Base-by-base conservation (phyloP, 2,113 vertebrate genomes). In the Mohoua ochrocephala region DNA sequence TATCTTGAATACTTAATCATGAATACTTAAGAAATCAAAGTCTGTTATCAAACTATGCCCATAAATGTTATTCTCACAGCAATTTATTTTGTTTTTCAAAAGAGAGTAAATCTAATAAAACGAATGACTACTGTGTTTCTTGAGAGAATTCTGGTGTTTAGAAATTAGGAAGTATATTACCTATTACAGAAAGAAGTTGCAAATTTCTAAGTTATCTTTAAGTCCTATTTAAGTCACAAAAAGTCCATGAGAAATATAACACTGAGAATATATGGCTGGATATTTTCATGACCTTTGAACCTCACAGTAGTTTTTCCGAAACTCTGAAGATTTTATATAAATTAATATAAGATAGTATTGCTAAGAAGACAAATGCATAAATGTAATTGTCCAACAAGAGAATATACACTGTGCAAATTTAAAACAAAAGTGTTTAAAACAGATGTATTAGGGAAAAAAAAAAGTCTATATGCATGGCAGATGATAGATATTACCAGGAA, bases 21-120 rank as follows among this genome's bases (percentile, higher is more conserved):
- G 31, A 20, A 16, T 83, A 82, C 70, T 95, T 96, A 95, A 92
- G 87, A 92, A 95, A 96, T 82, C 85, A 87, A 95, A 95, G 63
- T 60, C 69, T 3, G 7, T 84, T 89, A 90, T 42, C 65, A 95
- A 90, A 89, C 42, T 88, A 26, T 75, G 52, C 16, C 65, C 54
- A 65, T 53, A 50, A 39, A 67, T 61, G 31, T 77, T 91, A 93
- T 47, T 63, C 13, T 69, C 84, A 49, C 53, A 89, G 54, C 50
- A 89, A 69, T 3, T 77, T 30, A 74, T 89, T 94, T 90, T 63
- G 27, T 7, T 93, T 95, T 70, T 37, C 41, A 56, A 83, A 85
- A 71, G 35, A 65, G 3, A 71, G 23, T 42, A 26, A 87, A 68
- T 87, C 37, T 88, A 74, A 93, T 50, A 81, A 79, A 70, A 31